phyloP scores from a whole-genome alignment of 2,888 invertebrate genomes.

The Spodoptera picta region DNA sequence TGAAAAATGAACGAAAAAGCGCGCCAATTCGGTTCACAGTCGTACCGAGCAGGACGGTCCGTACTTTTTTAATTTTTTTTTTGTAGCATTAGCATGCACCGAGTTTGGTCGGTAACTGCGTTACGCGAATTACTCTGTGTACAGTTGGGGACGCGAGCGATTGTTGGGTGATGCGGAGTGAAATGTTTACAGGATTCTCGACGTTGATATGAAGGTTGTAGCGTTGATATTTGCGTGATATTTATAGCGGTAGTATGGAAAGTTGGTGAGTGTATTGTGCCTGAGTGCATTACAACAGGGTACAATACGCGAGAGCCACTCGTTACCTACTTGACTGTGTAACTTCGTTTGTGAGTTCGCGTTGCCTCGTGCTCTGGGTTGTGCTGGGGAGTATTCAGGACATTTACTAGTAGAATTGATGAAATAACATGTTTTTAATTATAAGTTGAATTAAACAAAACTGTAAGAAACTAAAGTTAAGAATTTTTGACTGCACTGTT shows the following conservation, averaged over 20 bases:
- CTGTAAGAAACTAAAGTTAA: too few species aligned
- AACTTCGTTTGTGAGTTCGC: constrained; percentile 85
- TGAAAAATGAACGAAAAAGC: constrained; percentile 59
- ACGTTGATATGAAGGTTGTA: constrained; percentile 12
- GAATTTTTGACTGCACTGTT: too few species aligned
- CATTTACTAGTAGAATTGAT: constrained; percentile 4
- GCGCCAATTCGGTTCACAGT: constrained; percentile 70
- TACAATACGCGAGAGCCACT: constrained; percentile 81
- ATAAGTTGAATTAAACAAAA: too few species aligned
- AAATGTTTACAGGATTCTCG: constrained; percentile 25
- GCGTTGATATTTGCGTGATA: constrained; percentile 30
- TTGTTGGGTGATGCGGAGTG: constrained; percentile 39
- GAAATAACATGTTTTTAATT: too few species aligned
- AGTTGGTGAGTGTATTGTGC: constrained; percentile 58
- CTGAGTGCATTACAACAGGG: constrained; percentile 69
- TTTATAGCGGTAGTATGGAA: constrained; percentile 34
- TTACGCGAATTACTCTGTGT: constrained; percentile 70
- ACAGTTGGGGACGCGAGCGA: constrained; percentile 43
- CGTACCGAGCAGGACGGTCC: constrained; percentile 61
- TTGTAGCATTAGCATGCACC: constrained; percentile 79
- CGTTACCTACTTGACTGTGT: constrained; percentile 88
- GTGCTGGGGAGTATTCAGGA: constrained; percentile 59
- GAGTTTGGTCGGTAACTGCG: constrained; percentile 78
- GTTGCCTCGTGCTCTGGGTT: constrained; percentile 58
- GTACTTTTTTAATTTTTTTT: constrained; percentile 67